phyloP scores from a whole-genome alignment of 1,140 invertebrate species.

The Metaphire vulgaris region DNA sequence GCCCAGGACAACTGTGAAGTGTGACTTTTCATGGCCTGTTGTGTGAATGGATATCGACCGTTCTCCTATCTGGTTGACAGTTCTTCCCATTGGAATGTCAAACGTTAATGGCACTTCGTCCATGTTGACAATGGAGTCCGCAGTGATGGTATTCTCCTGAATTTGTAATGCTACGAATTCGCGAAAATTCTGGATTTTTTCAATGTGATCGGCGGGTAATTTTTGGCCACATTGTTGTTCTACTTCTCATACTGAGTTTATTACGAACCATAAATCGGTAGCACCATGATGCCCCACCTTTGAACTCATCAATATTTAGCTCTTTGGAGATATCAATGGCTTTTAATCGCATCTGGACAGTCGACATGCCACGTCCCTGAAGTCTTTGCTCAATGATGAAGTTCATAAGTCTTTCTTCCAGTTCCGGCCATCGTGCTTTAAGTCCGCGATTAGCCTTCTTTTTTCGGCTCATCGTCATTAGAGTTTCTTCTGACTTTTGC shows the following conservation, averaged over 20 bases:
- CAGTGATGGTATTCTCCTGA: slow-evolving; percentile 18
- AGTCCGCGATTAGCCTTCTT: not conserved
- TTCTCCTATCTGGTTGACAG: slow-evolving; percentile 30
- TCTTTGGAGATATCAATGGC: not conserved
- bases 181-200: slow-evolving; percentile 27
- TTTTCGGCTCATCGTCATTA: not conserved
- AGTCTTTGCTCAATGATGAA: not conserved
- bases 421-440: not conserved
- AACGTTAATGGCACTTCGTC: slow-evolving; percentile 34
- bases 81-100: slow-evolving; percentile 32
- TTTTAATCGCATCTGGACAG: not conserved
- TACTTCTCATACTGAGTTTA: slow-evolving; percentile 26
- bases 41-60: slow-evolving; percentile 31
- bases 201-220: slow-evolving; percentile 26
- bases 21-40: slow-evolving; percentile 29
- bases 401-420: not conserved
- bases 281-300: slow-evolving; percentile 31
- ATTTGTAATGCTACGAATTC: slow-evolving; percentile 28
- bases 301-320: slow-evolving; percentile 12
- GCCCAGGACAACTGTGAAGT: slow-evolving; percentile 29
- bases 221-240: slow-evolving; percentile 33
- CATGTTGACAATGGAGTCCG: slow-evolving; percentile 33
- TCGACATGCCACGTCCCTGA: not conserved
- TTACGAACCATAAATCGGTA: slow-evolving; percentile 29
- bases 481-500: not conserved